Evolutionary conservation across 1,140 invertebrate species (phyloP).

Genomic region (Magallana angulata): DNA sequence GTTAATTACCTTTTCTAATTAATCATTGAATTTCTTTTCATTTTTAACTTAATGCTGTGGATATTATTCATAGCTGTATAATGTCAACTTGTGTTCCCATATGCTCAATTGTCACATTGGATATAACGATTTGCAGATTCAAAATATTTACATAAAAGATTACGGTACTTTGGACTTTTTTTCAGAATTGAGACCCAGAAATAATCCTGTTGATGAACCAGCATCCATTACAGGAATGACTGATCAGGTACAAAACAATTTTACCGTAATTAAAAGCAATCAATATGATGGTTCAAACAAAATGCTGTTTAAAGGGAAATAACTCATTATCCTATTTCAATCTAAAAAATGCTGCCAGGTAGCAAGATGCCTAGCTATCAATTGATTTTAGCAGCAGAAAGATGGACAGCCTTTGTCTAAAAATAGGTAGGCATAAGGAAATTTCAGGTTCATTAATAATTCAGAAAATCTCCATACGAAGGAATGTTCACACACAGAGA

Average conservation of each 20-base stretch:
- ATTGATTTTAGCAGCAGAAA: constrained; percentile 10
- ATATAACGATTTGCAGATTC: too few relatives aligned
- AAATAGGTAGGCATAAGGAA: constrained; percentile 7
- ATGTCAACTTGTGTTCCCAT: too few relatives aligned
- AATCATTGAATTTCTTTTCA: too few relatives aligned
- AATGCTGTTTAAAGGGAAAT: constrained; percentile 15
- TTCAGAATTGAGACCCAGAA: neutral
- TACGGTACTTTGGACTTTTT: neutral
- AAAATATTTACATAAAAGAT: too few relatives aligned
- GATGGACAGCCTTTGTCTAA: constrained; percentile 33
- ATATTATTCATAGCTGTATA: too few relatives aligned
- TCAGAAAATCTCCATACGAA: constrained; percentile 3
- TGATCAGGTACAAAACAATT: neutral
- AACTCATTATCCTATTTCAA: neutral
- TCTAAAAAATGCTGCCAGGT: neutral
- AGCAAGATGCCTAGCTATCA: neutral
- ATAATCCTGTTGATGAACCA: neutral
- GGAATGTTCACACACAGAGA: neutral
- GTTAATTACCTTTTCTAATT: too few relatives aligned
- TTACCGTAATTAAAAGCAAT: too few relatives aligned
- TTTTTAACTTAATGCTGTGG: too few relatives aligned
- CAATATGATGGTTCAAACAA: neutral
- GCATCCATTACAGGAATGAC: neutral
- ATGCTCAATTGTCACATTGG: too few relatives aligned
- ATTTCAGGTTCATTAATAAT: constrained; percentile 29